Conservation (phyloP, 2,113 vertebrate genomes). For the Craseonycteris thonglongyai region DNA sequence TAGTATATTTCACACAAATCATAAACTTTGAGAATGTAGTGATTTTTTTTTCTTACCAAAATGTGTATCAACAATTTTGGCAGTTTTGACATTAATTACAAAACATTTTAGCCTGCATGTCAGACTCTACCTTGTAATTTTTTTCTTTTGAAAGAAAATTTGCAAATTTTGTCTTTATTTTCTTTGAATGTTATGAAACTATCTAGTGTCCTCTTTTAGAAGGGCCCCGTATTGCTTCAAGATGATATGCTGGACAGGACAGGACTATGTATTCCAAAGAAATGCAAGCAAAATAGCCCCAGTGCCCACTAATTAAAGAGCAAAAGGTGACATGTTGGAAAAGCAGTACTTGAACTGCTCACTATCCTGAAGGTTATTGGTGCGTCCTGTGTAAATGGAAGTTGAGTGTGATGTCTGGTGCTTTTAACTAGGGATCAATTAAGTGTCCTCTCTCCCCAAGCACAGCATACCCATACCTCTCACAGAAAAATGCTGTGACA, state of each 20-base stretch:
- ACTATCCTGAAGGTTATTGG: not conserved
- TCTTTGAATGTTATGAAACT: not conserved
- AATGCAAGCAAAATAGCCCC: not conserved
- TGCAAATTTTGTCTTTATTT: constrained; percentile 17
- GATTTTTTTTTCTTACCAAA: constrained; percentile 20
- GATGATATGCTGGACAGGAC: not conserved
- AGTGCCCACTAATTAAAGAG: not conserved
- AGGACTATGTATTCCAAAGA: not conserved
- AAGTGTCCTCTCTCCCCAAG: not conserved
- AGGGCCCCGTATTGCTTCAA: not conserved
- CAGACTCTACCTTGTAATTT: not conserved
- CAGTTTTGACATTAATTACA: constrained; percentile 13
- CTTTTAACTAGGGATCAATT: constrained; percentile 46
- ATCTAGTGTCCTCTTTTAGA: not conserved
- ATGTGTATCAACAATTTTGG: constrained; percentile 2
- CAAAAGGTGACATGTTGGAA: not conserved
- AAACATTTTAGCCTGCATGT: not conserved
- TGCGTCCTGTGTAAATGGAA: constrained; percentile 55
- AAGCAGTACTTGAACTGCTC: constrained; percentile 27
- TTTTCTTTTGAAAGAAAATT: not conserved
- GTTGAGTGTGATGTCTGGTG: constrained; percentile 48
- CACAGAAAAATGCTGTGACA: not conserved
- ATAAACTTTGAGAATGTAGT: constrained; percentile 2
- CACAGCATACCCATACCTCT: constrained; percentile 11
- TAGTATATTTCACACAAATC: not conserved